Conservation (phyloP, 1,140 invertebrate genomes). For the Apocrypta bakeri region DNA sequence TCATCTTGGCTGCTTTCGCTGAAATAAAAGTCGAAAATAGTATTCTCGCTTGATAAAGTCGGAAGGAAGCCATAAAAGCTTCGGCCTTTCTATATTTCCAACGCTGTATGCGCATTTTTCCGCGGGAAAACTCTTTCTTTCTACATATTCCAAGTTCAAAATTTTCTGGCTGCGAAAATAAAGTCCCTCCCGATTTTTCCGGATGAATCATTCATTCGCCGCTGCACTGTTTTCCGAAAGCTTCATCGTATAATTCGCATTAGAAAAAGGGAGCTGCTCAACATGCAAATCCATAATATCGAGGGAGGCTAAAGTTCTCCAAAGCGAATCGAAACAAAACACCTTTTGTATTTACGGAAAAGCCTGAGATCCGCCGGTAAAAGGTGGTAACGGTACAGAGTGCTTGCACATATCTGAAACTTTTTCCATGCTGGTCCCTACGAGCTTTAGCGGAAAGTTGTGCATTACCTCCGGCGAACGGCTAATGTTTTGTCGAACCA, state of each 20-base stretch:
- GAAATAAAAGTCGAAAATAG: not conserved
- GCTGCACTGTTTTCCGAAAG: not conserved
- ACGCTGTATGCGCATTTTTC: not conserved
- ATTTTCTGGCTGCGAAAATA: not conserved
- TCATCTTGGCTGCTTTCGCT: not conserved
- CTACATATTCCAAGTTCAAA: not conserved
- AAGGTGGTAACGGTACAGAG: conserved; percentile 31
- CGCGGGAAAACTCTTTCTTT: not conserved
- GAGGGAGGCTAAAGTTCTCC: not conserved
- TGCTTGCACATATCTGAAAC: conserved; percentile 5
- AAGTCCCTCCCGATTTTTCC: not conserved
- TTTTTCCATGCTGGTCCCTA: conserved; percentile 18
- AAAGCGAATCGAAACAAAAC: not conserved
- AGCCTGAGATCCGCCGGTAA: not conserved
- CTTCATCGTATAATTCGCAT: not conserved
- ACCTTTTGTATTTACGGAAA: not conserved
- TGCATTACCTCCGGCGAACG: conserved; percentile 45
- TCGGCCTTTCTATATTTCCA: not conserved
- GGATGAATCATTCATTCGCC: not conserved
- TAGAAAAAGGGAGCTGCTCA: not conserved
- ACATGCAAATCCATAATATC: not conserved
- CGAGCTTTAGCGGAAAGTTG: conserved; percentile 29
- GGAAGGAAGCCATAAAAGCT: not conserved
- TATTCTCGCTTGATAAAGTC: not conserved
- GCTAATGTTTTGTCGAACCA: conserved; percentile 51